These are phyloP conservation scores for Diceros bicornis DNA, from an alignment of 2,797 vertebrate genomes.

Conservation along the genomic window DNA sequence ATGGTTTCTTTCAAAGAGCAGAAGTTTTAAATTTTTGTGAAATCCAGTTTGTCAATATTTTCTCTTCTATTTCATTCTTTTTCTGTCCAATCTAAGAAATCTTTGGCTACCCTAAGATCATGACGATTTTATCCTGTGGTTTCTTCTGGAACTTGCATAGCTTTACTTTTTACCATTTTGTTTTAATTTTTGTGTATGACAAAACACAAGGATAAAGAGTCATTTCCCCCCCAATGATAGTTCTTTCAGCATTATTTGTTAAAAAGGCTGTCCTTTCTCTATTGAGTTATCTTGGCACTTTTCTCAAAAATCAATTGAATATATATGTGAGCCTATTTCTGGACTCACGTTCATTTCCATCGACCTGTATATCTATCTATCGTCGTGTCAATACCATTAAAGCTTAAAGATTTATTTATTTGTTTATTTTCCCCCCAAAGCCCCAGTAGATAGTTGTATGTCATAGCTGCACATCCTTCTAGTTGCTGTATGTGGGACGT, in stretches of 20 bases:
- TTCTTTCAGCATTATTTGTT: not conserved
- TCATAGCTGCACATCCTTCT: too few species aligned
- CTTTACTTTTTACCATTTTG: not conserved
- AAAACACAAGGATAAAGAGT: not conserved
- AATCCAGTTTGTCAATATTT: not conserved
- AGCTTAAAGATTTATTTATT: too few species aligned
- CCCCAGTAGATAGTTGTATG: too few species aligned
- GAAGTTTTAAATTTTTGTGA: not conserved
- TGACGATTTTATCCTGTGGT: not conserved
- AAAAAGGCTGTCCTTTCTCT: too few species aligned
- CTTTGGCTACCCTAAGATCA: not conserved
- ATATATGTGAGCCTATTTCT: rapidly evolving
- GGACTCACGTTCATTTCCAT: too few species aligned
- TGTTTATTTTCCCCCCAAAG: too few species aligned
- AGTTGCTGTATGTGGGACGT: too few species aligned
- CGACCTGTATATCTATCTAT: rapidly evolving
- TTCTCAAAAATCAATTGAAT: rapidly evolving
- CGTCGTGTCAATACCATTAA: rapidly evolving
- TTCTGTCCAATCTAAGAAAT: not conserved
- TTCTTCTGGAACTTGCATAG: not conserved
- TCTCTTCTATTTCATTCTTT: not conserved
- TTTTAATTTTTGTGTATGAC: not conserved
- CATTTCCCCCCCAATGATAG: too few species aligned
- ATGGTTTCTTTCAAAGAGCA: not conserved
- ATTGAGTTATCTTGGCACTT: not conserved